phyloP scores from a whole-genome alignment of 2,888 invertebrate species.

The Pandemis cinnamomeana region DNA sequence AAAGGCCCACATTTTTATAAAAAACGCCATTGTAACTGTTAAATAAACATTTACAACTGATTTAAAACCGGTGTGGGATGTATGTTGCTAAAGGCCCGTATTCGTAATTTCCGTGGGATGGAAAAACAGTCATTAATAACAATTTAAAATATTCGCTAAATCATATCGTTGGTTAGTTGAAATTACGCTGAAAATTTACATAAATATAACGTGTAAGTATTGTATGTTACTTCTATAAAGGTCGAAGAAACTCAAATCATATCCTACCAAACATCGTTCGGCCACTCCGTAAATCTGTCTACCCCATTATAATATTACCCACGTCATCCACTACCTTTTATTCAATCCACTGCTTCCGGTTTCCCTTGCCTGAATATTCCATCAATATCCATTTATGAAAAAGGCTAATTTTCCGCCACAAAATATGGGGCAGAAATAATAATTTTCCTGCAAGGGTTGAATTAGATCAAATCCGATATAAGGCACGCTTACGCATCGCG shows the following conservation, averaged over 20 bases:
- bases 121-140: too few species aligned
- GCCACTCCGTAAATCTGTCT: background rate
- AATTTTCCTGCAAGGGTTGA: conserved; percentile 8
- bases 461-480: conserved; percentile 10
- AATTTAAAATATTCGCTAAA: too few species aligned
- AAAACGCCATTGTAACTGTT: too few species aligned
- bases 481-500: conserved; percentile 8
- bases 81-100: too few species aligned
- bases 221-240: background rate
- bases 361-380: conserved; percentile 6
- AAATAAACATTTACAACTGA: too few species aligned
- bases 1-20: too few species aligned
- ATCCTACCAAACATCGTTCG: background rate
- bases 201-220: too few species aligned
- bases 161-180: too few species aligned
- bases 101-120: too few species aligned
- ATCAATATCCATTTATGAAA: conserved; percentile 24
- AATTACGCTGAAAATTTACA: too few species aligned
- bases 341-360: conserved; percentile 15
- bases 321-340: conserved; percentile 17
- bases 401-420: conserved; percentile 14
- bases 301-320: conserved; percentile 16
- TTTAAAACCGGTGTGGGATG: too few species aligned
- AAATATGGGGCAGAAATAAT: conserved; percentile 16
- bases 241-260: background rate